Base-by-base conservation (phyloP, 2,113 vertebrate species). In the Isurus oxyrinchus region DNA sequence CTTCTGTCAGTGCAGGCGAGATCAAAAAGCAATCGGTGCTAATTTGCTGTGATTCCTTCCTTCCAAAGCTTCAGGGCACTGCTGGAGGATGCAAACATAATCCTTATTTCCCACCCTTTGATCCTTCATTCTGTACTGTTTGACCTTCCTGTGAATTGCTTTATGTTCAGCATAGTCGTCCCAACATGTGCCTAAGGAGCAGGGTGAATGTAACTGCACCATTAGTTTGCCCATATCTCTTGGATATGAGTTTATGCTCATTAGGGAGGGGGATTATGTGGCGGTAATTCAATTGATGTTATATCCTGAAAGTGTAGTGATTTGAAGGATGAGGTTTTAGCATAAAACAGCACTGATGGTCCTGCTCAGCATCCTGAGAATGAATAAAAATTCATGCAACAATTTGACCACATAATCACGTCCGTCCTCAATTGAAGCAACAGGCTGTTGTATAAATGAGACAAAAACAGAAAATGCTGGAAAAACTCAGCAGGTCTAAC, bases 101-200 rank as follows among this genome's bases (percentile, higher is more conserved):
- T 66, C 40, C 93, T 95, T 69, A 67, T 27, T 91, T 49, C 40
- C 63, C 93, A 95, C n/a, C 93, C 93, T 95, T 95, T 95, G 57
- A 95, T 69, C 93, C 55, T 61, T 67, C 61, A 35, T 95, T 66
- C 93, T 67, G 25, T 49, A 13, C 25, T 49, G 21, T 67, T 95
- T 95, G 93, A 67, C 93, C 93, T 69, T 95, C 19, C 27, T 67
- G 23, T 8, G n/a, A 67, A 40, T 14, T 67, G n/a, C 93, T 25
- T 67, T 23, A 5, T 69, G 93, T 10, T 49, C 63, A 4, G 25
- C 40, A 66, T 3, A 25, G 40, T 44, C n/a, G 23, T 49, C 7
- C n/a, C 35, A 67, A 66, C n/a, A 11, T 8, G 16, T 40, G 63
- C 93, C 93, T 3, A 1, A 27, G 63, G 93, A 13, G 7, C 23